phyloP scores from a whole-genome alignment of 2,113 vertebrate species.

The Emydura subglobosa region DNA sequence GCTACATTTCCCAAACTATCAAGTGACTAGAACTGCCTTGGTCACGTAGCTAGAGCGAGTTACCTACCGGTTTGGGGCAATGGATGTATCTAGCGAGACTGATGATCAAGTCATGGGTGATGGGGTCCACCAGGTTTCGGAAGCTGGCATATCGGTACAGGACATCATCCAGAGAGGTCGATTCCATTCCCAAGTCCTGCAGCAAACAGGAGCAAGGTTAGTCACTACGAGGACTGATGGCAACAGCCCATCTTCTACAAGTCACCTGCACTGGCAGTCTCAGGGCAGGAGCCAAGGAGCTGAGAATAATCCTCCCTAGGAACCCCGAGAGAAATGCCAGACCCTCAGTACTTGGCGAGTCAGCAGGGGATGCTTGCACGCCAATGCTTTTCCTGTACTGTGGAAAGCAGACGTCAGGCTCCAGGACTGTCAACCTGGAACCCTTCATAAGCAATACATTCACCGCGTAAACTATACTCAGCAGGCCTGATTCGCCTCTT shows the following conservation, averaged over 20 bases:
- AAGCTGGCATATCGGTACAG: constrained; percentile 98
- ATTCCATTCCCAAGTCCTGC: constrained; percentile 98
- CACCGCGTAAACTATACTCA: rapidly evolving
- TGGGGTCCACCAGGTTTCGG: constrained; percentile 97
- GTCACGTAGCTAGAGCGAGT: rapidly evolving
- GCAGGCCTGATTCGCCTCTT: background rate
- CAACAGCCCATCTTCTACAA: rapidly evolving
- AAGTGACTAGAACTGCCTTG: background rate
- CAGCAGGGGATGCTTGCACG: background rate
- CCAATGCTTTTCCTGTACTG: background rate
- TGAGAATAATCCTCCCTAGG: background rate
- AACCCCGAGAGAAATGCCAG: too few species aligned
- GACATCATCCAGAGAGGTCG: constrained; percentile 96
- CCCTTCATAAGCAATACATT: background rate
- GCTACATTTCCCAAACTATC: rapidly evolving
- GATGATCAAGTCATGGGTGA: constrained; percentile 98
- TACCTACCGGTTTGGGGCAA: constrained; percentile 93
- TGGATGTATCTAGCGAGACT: constrained; percentile 95
- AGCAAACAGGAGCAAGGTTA: constrained; percentile 55
- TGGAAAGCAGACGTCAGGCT: background rate
- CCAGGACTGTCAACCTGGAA: background rate
- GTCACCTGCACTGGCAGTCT: rapidly evolving
- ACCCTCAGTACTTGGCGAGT: rapidly evolving
- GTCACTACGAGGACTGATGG: background rate
- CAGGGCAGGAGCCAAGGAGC: background rate